Evolutionary conservation across 2,888 invertebrate species (phyloP), one percentile per base, ranked within the genome.

Genomic region (Sceliomorpha sp.): DNA sequence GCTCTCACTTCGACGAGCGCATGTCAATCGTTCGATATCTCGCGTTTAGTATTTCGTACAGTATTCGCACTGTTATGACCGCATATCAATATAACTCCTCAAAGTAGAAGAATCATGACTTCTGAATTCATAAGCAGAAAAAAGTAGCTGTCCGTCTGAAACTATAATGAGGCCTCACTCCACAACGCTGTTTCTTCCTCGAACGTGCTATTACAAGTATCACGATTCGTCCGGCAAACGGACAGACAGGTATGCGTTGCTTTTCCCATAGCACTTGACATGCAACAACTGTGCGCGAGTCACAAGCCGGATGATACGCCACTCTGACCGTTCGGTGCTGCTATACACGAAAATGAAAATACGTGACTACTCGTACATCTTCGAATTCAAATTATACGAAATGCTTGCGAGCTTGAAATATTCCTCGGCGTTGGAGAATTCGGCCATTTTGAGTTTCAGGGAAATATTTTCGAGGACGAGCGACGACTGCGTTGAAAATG

Each of bases 261-360:
- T 74, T 77, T 80, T 80, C 76, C 74, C 78, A 78, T 76, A 70
- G 44, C 63, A 73, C 75, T 75, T 73, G 75, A 68, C 76, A 76
- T 68, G 73, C 76, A 60, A 71, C 60, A 42, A 72, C 63, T 66
- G 74, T 47, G 51, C 56, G 66, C 60, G 67, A 75, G 75, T 71
- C 74, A 70, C 40, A 44, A 53, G 36, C 40, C 53, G 40, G 47
- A 53, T 26, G 32, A 14, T 42, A 31, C n/a, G n/a, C 34, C 42
- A 40, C 53, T 15, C 29, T n/a, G 29, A 37, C 51, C 27, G 42
- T 51, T 32, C 13, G 40, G n/a, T n/a, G n/a, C 31, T 53, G 14
- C 39, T 62, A 59, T 63, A 44, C 53, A 15, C 58, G 40, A 62
- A 63, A 69, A 63, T 53, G 37, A 53, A 63, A 50, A 53, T 63